Conservation (phyloP, 1,140 invertebrate genomes). For the Drosophila kanapiae region DNA sequence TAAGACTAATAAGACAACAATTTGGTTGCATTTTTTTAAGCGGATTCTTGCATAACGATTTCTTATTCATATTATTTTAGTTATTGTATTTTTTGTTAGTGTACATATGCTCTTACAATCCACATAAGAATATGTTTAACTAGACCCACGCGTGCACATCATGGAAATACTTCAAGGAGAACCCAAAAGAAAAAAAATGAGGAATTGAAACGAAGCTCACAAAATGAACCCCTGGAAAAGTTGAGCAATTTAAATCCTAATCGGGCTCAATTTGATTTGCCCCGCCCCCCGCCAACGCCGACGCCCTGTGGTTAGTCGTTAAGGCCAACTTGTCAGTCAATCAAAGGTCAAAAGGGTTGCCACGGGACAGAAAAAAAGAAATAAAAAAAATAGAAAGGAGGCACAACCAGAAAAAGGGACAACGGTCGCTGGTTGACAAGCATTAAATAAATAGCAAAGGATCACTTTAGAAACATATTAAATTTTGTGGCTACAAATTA, state of each 20-base stretch:
- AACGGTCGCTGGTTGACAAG: slow-evolving; percentile 50
- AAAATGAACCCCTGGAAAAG: slow-evolving; percentile 48
- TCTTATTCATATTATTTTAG: background rate
- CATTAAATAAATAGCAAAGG: slow-evolving; percentile 71
- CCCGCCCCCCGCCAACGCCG: background rate
- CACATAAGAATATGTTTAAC: slow-evolving; percentile 11
- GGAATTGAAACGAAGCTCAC: background rate
- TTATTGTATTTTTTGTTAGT: background rate
- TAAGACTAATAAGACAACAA: background rate
- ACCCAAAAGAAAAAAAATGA: background rate
- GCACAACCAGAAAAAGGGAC: slow-evolving; percentile 31
- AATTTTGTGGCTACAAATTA: slow-evolving; percentile 79
- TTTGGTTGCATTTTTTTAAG: background rate
- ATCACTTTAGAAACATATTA: slow-evolving; percentile 73
- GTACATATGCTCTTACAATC: background rate
- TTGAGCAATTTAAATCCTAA: slow-evolving; percentile 72
- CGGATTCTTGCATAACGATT: background rate
- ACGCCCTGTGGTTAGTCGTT: slow-evolving; percentile 52
- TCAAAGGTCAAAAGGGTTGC: slow-evolving; percentile 76
- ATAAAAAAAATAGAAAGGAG: slow-evolving; percentile 5
- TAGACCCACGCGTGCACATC: slow-evolving; percentile 43
- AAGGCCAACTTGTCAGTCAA: slow-evolving; percentile 79
- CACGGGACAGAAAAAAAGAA: background rate
- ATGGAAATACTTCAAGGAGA: slow-evolving; percentile 64
- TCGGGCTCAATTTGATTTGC: slow-evolving; percentile 54